Percentiles rank a stretch among this genome's conserved stretches.
These are phyloP conservation scores for Drosophila sulfurigaster DNA, from an alignment of 1,140 invertebrate genomes.

Conservation along the genomic window DNA sequence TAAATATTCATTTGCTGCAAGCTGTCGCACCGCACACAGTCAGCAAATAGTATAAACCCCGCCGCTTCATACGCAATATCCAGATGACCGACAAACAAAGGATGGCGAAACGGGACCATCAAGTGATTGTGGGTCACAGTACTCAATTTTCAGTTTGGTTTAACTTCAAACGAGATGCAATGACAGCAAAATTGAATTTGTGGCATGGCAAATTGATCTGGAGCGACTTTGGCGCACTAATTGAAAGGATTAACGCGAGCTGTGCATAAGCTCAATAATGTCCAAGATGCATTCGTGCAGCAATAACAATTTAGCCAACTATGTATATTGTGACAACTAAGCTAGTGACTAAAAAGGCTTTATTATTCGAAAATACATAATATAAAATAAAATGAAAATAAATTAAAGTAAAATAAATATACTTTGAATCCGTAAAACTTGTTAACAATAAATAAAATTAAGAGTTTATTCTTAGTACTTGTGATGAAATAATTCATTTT, in stretches of 20 bases:
- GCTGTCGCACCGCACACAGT: constrained; percentile 52
- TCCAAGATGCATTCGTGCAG: constrained; percentile 19
- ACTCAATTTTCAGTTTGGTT: constrained; percentile 77
- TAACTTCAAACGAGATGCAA: constrained; percentile 67
- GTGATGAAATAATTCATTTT: too few species aligned
- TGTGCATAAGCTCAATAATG: constrained; percentile 2
- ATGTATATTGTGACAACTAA: neutral
- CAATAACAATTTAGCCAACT: constrained; percentile 25
- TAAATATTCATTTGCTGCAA: constrained; percentile 77
- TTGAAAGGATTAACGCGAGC: constrained; percentile 68
- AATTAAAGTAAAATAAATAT: neutral
- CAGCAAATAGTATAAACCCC: constrained; percentile 38
- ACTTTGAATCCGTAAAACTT: too few species aligned
- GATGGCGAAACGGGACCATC: neutral
- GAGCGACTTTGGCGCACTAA: constrained; percentile 61
- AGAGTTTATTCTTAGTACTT: too few species aligned
- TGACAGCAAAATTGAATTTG: constrained; percentile 76
- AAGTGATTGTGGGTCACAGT: constrained; percentile 48
- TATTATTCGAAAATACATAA: too few species aligned
- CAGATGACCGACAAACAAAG: constrained; percentile 46
- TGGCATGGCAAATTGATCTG: constrained; percentile 62
- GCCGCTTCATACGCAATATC: neutral
- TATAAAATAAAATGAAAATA: neutral
- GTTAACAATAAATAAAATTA: too few species aligned
- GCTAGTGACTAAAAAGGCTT: neutral